A percentile compares a stretch with the other conserved stretches of the same genome.
Conservation (phyloP, 2,888 invertebrate species). For the Vesta saturnalis region DNA sequence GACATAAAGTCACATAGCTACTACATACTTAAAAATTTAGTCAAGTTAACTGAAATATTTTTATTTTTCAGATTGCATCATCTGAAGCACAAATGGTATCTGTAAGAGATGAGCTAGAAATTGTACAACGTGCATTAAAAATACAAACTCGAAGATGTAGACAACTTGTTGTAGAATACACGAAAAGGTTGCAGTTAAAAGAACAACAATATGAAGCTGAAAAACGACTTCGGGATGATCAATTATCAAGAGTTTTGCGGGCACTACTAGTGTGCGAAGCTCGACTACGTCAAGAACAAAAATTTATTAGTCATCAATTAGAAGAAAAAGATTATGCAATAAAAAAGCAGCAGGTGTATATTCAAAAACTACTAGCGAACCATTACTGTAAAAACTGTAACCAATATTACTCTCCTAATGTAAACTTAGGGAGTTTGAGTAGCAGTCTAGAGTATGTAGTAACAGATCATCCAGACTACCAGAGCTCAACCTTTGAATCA, state of each 20-base stretch:
- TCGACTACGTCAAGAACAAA: constrained; percentile 76
- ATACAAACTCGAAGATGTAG: constrained; percentile 74
- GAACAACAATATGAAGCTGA: constrained; percentile 71
- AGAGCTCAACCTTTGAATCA: constrained; percentile 59
- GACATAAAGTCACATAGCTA: too few species aligned
- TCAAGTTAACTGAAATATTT: constrained; percentile 40
- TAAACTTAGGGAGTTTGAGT: constrained; percentile 57
- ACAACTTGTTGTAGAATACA: constrained; percentile 74
- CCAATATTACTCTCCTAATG: constrained; percentile 54
- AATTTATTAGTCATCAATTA: constrained; percentile 73
- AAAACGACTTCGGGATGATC: constrained; percentile 73
- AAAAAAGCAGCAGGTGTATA: constrained; percentile 74
- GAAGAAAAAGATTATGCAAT: constrained; percentile 78
- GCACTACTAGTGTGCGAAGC: constrained; percentile 78
- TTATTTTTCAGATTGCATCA: constrained; percentile 72
- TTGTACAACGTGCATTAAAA: constrained; percentile 73
- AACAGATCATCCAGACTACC: constrained; percentile 57
- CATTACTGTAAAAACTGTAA: constrained; percentile 61
- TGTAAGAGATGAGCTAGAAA: constrained; percentile 71
- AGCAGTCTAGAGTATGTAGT: constrained; percentile 60
- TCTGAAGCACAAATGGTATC: constrained; percentile 69
- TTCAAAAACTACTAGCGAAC: constrained; percentile 70
- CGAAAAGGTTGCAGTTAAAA: constrained; percentile 68
- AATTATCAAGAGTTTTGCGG: constrained; percentile 75
- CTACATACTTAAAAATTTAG: too few species aligned